A percentile compares a stretch with the other conserved stretches of the same genome.
These are phyloP conservation scores for Anguilla megastoma DNA, from an alignment of 2,797 vertebrate genomes.

Conservation along the genomic window DNA sequence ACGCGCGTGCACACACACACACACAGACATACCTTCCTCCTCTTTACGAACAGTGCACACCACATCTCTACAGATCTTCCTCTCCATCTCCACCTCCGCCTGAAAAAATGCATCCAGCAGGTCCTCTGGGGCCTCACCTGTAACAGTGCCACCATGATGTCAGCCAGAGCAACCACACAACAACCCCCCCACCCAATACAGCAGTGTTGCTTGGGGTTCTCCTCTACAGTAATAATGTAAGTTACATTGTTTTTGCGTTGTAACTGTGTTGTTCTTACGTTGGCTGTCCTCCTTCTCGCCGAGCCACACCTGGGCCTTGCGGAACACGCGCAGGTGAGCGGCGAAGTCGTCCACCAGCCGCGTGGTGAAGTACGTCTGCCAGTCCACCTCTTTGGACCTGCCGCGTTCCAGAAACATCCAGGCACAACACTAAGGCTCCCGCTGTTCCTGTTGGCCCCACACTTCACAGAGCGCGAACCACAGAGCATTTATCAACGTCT, in stretches of 20 bases:
- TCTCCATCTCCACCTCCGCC: slow-evolving; percentile 98
- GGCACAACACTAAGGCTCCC: no score
- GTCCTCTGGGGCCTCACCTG: slow-evolving; percentile 87
- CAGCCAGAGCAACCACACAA: no score
- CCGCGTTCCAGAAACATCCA: not conserved
- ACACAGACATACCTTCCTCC: not conserved
- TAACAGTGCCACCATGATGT: not conserved
- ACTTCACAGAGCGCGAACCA: no score
- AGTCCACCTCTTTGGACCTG: slow-evolving; percentile 96
- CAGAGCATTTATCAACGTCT: no score
- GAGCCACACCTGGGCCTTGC: slow-evolving; percentile 95
- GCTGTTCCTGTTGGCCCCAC: no score
- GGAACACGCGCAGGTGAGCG: slow-evolving; percentile 95
- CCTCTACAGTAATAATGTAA: no score
- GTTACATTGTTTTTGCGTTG: no score
- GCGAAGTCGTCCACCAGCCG: slow-evolving; percentile 97
- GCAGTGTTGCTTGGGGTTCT: no score
- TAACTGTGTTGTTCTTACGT: slow-evolving; percentile 66
- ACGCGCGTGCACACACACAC: not conserved
- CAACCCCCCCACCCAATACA: no score
- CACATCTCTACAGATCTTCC: slow-evolving; percentile 88
- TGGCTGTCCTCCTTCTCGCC: slow-evolving; percentile 89
- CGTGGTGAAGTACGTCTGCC: slow-evolving; percentile 99
- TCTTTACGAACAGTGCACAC: slow-evolving; percentile 56
- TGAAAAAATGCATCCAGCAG: slow-evolving; percentile 96